Evolutionary conservation across 2,888 invertebrate species (phyloP).

Genomic region (Caenorhabditis sp.): DNA sequence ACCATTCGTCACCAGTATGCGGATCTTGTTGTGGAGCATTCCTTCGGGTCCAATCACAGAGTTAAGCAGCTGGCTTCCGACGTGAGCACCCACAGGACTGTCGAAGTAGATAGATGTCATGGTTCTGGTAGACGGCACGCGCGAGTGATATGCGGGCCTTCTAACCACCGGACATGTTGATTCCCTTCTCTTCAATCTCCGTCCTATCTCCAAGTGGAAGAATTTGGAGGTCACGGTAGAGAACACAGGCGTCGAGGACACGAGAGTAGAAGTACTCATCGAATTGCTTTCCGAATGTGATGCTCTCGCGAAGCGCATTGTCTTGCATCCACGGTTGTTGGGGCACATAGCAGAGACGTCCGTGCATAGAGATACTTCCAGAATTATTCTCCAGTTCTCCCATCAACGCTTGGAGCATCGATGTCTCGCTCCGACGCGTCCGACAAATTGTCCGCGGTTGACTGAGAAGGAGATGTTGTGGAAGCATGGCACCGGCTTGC

Average conservation of each 20-base stretch:
- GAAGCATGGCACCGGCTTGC: conserved; percentile 82
- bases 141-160: conserved; percentile 88
- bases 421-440: conserved; percentile 74
- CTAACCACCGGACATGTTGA: conserved; percentile 78
- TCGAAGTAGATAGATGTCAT: conserved; percentile 93
- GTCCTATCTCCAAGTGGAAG: conserved; percentile 73
- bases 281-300: conserved; percentile 83
- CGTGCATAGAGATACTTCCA: conserved; percentile 78
- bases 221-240: conserved; percentile 67
- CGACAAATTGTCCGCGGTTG: conserved; percentile 66
- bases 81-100: conserved; percentile 96
- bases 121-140: conserved; percentile 90
- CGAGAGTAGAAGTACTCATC: conserved; percentile 76
- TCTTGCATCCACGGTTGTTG: conserved; percentile 99
- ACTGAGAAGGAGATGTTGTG: conserved; percentile 2
- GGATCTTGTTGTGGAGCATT: conserved; percentile 82
- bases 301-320: conserved; percentile 92
- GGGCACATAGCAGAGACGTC: conserved; percentile 88
- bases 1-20: conserved; percentile 94
- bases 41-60: conserved; percentile 86
- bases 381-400: conserved; percentile 83
- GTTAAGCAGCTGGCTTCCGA: conserved; percentile 97
- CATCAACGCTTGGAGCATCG: conserved; percentile 85
- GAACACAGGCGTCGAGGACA: conserved; percentile 73
- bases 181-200: conserved; percentile 78